Conservation (phyloP, 2,888 invertebrate genomes). For the Scaptomyza caliginosa region DNA sequence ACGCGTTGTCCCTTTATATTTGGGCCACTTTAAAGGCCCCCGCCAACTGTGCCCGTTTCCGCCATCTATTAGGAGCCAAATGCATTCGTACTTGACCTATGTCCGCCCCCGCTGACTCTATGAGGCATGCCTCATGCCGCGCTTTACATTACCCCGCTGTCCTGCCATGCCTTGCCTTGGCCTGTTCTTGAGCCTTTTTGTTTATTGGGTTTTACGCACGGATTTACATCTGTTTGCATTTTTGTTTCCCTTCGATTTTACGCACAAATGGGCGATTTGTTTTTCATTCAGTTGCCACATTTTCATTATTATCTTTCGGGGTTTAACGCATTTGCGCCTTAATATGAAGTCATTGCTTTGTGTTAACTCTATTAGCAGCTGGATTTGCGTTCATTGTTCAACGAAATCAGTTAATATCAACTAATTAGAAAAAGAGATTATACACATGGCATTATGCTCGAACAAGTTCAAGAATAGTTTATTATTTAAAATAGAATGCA, state of each 20-base stretch:
- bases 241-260: constrained; percentile 22
- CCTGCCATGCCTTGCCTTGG: constrained; percentile 39
- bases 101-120: constrained; percentile 58
- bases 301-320: constrained; percentile 44
- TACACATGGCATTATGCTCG: neutral
- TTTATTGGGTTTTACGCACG: constrained; percentile 70
- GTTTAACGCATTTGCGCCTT: constrained; percentile 27
- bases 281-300: constrained; percentile 51
- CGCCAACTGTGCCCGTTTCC: constrained; percentile 75
- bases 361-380: constrained; percentile 54
- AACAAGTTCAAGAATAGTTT: neutral
- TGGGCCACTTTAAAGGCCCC: constrained; percentile 36
- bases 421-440: neutral
- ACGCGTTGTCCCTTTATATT: constrained; percentile 58
- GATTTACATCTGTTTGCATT: constrained; percentile 79
- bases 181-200: constrained; percentile 56
- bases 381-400: constrained; percentile 7
- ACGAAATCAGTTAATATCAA: neutral
- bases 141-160: constrained; percentile 60
- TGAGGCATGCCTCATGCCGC: constrained; percentile 57
- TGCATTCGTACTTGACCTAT: constrained; percentile 69
- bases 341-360: constrained; percentile 29
- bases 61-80: constrained; percentile 33
- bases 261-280: constrained; percentile 70
- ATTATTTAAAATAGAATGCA: neutral